Conservation (phyloP, 2,888 invertebrate genomes). For the Marronus borbonicus region DNA sequence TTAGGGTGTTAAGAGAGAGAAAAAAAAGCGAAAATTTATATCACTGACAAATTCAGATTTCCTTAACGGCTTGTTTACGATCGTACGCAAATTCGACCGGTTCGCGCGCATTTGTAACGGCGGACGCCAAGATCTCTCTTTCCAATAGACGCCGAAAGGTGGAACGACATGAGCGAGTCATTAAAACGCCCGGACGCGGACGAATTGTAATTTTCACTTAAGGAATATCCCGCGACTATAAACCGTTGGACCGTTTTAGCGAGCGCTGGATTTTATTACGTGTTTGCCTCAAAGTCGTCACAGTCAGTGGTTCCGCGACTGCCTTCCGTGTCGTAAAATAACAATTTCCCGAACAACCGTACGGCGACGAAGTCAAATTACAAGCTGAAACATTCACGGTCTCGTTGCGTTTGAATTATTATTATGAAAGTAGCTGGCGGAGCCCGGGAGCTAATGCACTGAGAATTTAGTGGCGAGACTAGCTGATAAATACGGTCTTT, state of each 20-base stretch:
- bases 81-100: not conserved
- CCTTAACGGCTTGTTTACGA: not conserved
- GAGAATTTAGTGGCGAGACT: not conserved
- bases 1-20: too few relatives aligned
- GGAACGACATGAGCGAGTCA: constrained; percentile 1
- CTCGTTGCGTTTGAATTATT: constrained; percentile 17
- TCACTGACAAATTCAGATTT: not conserved
- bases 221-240: constrained; percentile 36
- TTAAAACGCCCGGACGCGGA: constrained; percentile 27
- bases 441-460: not conserved
- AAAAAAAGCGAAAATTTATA: not conserved
- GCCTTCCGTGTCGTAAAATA: constrained; percentile 39
- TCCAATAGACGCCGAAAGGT: not conserved
- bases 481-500: too few relatives aligned
- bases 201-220: constrained; percentile 45
- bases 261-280: constrained; percentile 38
- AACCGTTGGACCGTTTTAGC: constrained; percentile 33
- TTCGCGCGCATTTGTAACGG: not conserved
- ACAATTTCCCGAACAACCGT: constrained; percentile 32
- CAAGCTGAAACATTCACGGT: not conserved
- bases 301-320: constrained; percentile 41
- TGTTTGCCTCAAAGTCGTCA: constrained; percentile 36
- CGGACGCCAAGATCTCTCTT: not conserved
- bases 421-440: not conserved
- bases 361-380: constrained; percentile 22